A percentile compares a stretch with the other conserved stretches of the same genome.
Conservation (phyloP, 2,113 vertebrate species). For the Tupaia chinensis region DNA sequence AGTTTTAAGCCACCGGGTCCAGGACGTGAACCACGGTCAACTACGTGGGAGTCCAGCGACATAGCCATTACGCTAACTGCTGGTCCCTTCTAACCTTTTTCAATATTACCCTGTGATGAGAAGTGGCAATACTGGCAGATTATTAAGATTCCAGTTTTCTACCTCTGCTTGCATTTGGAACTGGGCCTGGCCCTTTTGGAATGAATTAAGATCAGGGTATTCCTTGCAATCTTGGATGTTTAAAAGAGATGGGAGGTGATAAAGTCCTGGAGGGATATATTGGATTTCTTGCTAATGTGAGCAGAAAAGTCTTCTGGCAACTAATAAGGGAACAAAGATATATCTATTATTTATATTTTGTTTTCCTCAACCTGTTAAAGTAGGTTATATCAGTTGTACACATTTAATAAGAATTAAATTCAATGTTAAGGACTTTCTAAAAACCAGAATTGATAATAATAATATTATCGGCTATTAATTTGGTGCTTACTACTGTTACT, state of each 20-base stretch:
- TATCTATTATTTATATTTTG: neutral
- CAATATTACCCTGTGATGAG: neutral
- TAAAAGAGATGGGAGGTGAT: neutral
- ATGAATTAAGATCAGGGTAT: neutral
- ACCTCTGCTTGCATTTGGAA: neutral
- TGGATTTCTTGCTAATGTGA: neutral
- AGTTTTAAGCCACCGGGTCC: no score
- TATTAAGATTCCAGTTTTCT: neutral
- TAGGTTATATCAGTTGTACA: neutral
- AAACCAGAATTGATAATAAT: conserved; percentile 35
- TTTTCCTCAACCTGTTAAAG: neutral
- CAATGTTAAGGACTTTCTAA: neutral
- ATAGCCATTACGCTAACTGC: no score
- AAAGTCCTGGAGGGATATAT: neutral
- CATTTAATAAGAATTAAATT: conserved; percentile 28
- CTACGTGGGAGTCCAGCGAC: no score
- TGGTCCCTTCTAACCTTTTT: no score
- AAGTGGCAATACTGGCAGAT: no score
- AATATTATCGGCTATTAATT: conserved; percentile 20
- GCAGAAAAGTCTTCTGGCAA: neutral
- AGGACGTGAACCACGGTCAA: no score
- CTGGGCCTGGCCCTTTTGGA: neutral
- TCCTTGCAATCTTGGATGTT: neutral
- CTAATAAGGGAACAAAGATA: neutral
- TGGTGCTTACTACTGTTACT: neutral